Evolutionary conservation across 2,113 vertebrate species (phyloP), one percentile per base, ranked within the genome.

Genomic region (Tychaedon coryphoeus): DNA sequence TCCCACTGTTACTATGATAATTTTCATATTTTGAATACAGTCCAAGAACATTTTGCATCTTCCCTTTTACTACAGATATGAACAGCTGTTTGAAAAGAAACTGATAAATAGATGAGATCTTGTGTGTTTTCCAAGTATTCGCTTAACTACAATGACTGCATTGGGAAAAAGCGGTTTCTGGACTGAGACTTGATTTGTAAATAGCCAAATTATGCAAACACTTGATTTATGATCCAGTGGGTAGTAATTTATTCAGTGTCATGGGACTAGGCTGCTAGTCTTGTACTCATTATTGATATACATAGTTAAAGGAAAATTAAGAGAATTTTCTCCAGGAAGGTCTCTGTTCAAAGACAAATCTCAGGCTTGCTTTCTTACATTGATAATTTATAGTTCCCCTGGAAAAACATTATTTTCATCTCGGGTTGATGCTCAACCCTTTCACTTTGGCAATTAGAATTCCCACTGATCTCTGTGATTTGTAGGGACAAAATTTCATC

Each of bases 1-100:
- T 96, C 61, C 79, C 86, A 77, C 85, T 94, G 75, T 92, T 90
- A 77, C 75, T 83, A 84, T 10, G 79, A 86, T 92, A 88, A 72
- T 93, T 93, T 95, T 94, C 47, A 69, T 90, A 86, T 90, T 84
- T 96, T 97, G 93, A 81, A 75, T 67, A 26, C 8, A 34, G 89
- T 91, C 92, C 94, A 95, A 94, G 93, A 92, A 96, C 95, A 96
- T 94, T 94, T 91, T 96, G 88, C 96, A 42, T 96, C 94, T 94
- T 96, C 48, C 31, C 56, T 93, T 95, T 86, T 60, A 64, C 75
- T 88, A 22, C 51, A 86, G 95, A 96, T 72, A 96, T 3, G 14
- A 96, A 72, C 96, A 97, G 95, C 92, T 96, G 95, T 92, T 97
- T 90, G 84, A 96, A 97, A 88, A 90, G 79, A 93, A 92, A 56